These are phyloP conservation scores for Drymodes brunneopygia DNA, from an alignment of 2,113 vertebrate species.

Conservation along the genomic window DNA sequence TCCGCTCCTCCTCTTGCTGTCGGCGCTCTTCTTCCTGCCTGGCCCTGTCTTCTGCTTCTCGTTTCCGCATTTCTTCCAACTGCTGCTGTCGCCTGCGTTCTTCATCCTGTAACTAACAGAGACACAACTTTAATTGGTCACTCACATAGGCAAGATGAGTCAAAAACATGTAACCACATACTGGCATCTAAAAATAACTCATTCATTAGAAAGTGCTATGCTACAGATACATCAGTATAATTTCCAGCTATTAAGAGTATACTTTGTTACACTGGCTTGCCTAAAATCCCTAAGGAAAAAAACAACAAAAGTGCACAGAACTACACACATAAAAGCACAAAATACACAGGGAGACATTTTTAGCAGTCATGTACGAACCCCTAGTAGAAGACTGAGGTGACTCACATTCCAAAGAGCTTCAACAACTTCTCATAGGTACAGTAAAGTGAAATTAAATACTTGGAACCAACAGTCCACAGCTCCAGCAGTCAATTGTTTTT, in stretches of 20 bases:
- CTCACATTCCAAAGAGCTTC: not conserved
- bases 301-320: not conserved
- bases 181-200: not conserved
- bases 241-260: not conserved
- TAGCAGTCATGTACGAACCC: not conserved
- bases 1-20: slow-evolving; percentile 89
- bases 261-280: not conserved
- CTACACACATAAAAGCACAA: not conserved
- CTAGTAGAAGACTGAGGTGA: not conserved
- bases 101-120: slow-evolving; percentile 93
- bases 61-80: slow-evolving; percentile 90
- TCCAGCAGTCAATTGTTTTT: not conserved
- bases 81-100: slow-evolving; percentile 93
- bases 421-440: not conserved
- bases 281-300: not conserved
- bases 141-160: rapidly evolving
- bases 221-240: not conserved
- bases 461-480: not conserved
- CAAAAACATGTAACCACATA: not conserved
- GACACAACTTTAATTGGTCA: not conserved
- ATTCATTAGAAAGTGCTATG: not conserved
- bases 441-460: slow-evolving; percentile 13
- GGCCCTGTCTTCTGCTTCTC: slow-evolving; percentile 90
- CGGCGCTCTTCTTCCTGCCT: slow-evolving; percentile 89
- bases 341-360: not conserved